phyloP scores from a whole-genome alignment of 1,140 invertebrate species.

The Campoletis sonorensis region DNA sequence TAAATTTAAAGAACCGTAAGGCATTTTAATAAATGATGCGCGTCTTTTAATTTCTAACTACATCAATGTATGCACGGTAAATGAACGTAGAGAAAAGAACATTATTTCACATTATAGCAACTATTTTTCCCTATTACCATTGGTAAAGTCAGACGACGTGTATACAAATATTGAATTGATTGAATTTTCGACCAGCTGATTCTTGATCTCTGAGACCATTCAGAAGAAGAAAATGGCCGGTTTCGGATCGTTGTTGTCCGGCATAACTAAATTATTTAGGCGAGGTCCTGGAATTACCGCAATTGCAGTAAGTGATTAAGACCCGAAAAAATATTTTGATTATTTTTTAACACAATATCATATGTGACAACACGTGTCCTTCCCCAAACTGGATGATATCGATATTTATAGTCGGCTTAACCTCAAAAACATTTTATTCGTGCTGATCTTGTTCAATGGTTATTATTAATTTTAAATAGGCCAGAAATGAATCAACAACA shows the following conservation, averaged over 20 bases:
- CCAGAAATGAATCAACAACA: conserved; percentile 82
- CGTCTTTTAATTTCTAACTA: too few relatives aligned
- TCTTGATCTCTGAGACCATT: too few relatives aligned
- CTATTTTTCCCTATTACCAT: too few relatives aligned
- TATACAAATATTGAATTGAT: too few relatives aligned
- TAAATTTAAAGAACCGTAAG: too few relatives aligned
- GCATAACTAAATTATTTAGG: conserved; percentile 6
- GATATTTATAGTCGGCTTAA: neutral
- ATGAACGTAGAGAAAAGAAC: too few relatives aligned
- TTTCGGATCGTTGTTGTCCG: neutral
- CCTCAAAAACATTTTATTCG: conserved; percentile 1
- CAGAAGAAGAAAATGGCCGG: conserved; percentile 9
- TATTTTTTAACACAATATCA: neutral
- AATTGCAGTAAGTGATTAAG: neutral
- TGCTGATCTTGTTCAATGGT: neutral
- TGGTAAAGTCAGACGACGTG: too few relatives aligned
- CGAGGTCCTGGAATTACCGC: neutral
- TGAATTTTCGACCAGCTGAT: conserved; percentile 1
- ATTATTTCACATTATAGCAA: too few relatives aligned
- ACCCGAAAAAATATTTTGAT: neutral
- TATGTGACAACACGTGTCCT: neutral
- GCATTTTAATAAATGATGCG: too few relatives aligned
- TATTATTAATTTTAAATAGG: conserved; percentile 79
- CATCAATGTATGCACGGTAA: too few relatives aligned
- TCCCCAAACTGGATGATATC: neutral